These are phyloP conservation scores for Lophotriccus pileatus DNA, from an alignment of 2,797 vertebrate species.

Conservation along the genomic window DNA sequence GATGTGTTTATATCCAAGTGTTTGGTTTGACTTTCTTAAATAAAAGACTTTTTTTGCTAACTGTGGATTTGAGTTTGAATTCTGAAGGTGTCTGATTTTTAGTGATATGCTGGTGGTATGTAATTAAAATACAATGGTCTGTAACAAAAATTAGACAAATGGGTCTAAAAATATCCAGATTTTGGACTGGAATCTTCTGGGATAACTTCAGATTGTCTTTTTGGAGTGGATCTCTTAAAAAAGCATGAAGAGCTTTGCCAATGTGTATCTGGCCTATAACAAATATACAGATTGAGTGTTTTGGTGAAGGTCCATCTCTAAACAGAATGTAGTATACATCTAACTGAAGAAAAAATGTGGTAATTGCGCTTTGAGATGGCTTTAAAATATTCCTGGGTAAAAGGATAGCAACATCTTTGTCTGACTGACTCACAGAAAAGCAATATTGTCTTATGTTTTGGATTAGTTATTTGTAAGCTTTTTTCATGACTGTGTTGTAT, in stretches of 20 bases:
- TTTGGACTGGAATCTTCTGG: not conserved
- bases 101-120: not conserved
- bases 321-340: not conserved
- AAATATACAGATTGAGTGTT: slow-evolving; percentile 33
- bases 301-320: slow-evolving; percentile 53
- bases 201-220: not conserved
- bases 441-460: not conserved
- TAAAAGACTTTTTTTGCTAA: slow-evolving; percentile 6
- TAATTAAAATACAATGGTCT: not conserved
- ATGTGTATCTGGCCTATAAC: not conserved
- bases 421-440: not conserved
- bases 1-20: not conserved
- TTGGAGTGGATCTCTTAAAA: not conserved
- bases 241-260: not conserved
- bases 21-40: slow-evolving; percentile 38
- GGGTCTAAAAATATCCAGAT: not conserved
- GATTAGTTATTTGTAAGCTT: not conserved
- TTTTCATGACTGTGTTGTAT: not conserved
- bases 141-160: not conserved
- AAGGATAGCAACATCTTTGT: not conserved
- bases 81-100: slow-evolving; percentile 5
- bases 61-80: slow-evolving; percentile 40
- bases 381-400: not conserved
- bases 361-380: not conserved
- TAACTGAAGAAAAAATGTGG: not conserved